Base-by-base conservation (phyloP, 2,797 vertebrate genomes). In the Anguilla marmorata region DNA sequence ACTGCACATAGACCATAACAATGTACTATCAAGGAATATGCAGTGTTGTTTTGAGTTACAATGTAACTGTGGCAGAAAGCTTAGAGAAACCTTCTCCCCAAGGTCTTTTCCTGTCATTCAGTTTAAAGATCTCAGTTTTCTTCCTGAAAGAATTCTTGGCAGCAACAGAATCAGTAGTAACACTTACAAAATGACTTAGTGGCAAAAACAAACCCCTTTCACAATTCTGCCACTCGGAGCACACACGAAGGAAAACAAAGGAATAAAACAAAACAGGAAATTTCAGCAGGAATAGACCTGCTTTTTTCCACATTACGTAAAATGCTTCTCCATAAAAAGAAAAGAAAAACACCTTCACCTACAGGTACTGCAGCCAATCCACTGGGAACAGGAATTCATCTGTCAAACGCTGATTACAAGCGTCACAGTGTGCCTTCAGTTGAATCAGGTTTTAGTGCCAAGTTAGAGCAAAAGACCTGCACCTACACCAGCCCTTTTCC, bases 41-140 rank as follows among this genome's bases (percentile, higher is more conserved):
- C 33, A 16, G 41, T 82, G 45, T 41, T 76, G 74, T 50, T 82
- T 50, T 82, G 21, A 45, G 24, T 19, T 48, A n/a, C 8, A 12
- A 33, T 37, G 19, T 14, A 16, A 30, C n/a, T 12, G 11, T 84
- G 83, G 50, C 48, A 84, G 41, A 45, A 45, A 45, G 45, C 45
- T 24, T 30, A 6, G 83, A 56, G 16, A 66, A 58, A 63, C 84
- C 56, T 7, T 82, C 56, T 63, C 56, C 33, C 79, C 41, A 19
- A 41, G 84, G 27, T 85, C 84, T 24, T 63, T 60, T 85, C 84
- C 84, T 85, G 84, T 37, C 84, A 60, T 85, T 85, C 84, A 85
- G 11, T 33, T 45, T 24, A 2, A 8, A 87, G 27, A 76, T 50
- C 24, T 6, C 74, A 8, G 76, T 27, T 76, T 27, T 48, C n/a